Percentiles rank a stretch among this genome's conserved stretches.
Evolutionary conservation across 2,797 vertebrate species (phyloP).

Genomic region (Myioborus melanocephalus): DNA sequence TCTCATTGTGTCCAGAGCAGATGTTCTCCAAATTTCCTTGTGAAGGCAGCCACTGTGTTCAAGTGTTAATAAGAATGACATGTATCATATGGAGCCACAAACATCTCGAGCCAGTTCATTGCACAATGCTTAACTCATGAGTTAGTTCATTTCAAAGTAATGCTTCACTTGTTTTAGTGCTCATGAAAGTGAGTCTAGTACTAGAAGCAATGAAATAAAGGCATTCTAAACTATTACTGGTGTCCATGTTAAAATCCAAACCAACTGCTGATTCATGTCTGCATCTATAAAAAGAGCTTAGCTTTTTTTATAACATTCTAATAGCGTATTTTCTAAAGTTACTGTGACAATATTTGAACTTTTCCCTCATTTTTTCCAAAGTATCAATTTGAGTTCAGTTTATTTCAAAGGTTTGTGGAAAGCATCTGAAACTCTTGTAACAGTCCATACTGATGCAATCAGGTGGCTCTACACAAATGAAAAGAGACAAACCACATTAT

Average conservation of each 20-base stretch:
- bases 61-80: neutral
- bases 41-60: slow-evolving; percentile 20
- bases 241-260: neutral
- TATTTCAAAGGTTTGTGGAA: neutral
- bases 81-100: neutral
- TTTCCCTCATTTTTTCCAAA: neutral
- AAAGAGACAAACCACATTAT: neutral
- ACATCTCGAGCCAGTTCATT: neutral
- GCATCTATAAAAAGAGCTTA: neutral
- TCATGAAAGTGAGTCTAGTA: neutral
- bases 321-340: neutral
- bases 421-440: neutral
- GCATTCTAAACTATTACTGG: neutral
- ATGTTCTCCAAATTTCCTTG: neutral
- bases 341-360: neutral
- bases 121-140: slow-evolving; percentile 1
- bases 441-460: neutral
- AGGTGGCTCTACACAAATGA: neutral
- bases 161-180: slow-evolving; percentile 15
- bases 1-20: neutral
- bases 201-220: neutral
- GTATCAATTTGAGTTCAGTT: neutral
- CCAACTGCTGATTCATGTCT: neutral
- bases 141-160: slow-evolving; percentile 12
- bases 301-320: neutral